Evolutionary conservation across 2,797 vertebrate species (phyloP).

Genomic region (Acomys russatus): DNA sequence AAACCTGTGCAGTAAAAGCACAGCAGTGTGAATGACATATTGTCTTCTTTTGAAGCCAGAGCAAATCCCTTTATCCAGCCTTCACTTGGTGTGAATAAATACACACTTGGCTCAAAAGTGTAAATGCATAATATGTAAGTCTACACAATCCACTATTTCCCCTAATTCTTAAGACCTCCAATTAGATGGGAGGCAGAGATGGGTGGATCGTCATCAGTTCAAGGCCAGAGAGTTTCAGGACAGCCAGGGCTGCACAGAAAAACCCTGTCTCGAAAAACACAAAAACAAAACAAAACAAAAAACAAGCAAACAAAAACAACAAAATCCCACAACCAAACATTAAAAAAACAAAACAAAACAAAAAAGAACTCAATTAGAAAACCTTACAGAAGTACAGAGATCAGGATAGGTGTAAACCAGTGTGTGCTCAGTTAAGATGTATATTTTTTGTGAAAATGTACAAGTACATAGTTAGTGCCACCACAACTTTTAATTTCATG

Average conservation of each 20-base stretch:
- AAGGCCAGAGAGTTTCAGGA: too few relatives aligned
- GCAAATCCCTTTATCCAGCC: not conserved
- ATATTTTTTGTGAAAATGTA: not conserved
- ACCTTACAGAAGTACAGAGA: not conserved
- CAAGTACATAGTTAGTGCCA: not conserved
- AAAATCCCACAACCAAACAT: too few relatives aligned
- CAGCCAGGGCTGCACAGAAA: too few relatives aligned
- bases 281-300: too few relatives aligned
- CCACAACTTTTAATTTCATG: slow-evolving; percentile 31
- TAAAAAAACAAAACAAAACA: too few relatives aligned
- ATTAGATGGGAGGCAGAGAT: not conserved
- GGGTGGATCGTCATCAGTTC: too few relatives aligned
- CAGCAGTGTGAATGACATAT: slow-evolving; percentile 28
- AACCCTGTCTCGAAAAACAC: too few relatives aligned
- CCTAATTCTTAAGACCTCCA: not conserved
- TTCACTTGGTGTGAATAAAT: not conserved
- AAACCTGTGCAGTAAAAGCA: slow-evolving; percentile 67
- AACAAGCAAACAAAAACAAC: too few relatives aligned
- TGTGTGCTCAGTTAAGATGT: not conserved
- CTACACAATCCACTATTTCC: not conserved
- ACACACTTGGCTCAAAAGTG: not conserved
- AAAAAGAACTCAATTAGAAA: not conserved
- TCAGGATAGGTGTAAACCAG: too few relatives aligned
- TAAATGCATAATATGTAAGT: slow-evolving; percentile 11
- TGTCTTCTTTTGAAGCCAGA: slow-evolving; percentile 42